These are phyloP conservation scores for Erethizon dorsatum DNA, from an alignment of 2,797 vertebrate species.

Conservation along the genomic window DNA sequence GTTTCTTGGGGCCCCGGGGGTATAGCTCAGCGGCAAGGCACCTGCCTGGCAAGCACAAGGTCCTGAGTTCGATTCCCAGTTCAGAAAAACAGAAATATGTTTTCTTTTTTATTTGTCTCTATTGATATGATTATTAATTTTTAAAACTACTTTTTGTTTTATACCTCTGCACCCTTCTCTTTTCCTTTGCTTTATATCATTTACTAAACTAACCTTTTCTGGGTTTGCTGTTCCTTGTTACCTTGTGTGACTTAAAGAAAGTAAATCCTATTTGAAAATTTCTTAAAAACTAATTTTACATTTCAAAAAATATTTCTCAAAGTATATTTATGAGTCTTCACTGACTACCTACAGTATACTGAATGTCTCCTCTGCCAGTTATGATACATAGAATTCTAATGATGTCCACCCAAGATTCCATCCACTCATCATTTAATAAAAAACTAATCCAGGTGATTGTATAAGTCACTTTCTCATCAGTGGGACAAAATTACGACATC, in stretches of 20 bases:
- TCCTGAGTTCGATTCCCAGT: too few species aligned
- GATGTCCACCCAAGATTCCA: not conserved
- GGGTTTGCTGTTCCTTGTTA: not conserved
- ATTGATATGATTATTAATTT: not conserved
- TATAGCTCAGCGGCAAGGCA: too few species aligned
- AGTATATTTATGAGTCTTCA: not conserved
- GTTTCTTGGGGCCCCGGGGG: not conserved
- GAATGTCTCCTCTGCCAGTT: not conserved
- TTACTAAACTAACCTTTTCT: not conserved
- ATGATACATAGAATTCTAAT: not conserved
- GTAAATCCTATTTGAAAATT: not conserved
- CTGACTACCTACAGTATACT: not conserved
- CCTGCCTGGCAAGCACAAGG: too few species aligned
- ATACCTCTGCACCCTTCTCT: not conserved
- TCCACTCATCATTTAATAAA: not conserved
- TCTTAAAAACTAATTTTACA: not conserved
- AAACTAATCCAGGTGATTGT: not conserved
- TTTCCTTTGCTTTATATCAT: not conserved
- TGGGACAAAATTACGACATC: not conserved
- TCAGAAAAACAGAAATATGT: too few species aligned
- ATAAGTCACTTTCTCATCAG: not conserved
- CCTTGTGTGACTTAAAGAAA: not conserved
- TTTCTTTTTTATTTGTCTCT: not conserved
- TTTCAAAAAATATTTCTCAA: not conserved
- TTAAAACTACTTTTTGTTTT: not conserved